These are phyloP conservation scores for Lota lota DNA, from an alignment of 2,113 vertebrate genomes.

Conservation along the genomic window DNA sequence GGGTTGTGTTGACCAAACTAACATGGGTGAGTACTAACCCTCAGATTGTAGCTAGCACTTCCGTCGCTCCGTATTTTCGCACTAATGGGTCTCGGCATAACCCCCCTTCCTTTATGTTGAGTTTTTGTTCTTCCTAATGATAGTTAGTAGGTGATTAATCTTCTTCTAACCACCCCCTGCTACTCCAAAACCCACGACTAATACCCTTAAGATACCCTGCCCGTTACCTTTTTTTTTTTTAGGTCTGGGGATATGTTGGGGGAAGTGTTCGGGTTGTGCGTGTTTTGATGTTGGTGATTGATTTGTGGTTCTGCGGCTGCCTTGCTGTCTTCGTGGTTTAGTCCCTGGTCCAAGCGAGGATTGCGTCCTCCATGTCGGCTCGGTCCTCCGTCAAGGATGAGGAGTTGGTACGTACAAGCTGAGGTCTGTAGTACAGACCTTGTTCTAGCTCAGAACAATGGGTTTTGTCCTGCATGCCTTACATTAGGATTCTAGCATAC, in stretches of 20 bases:
- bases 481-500: too few relatives aligned
- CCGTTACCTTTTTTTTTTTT: neutral
- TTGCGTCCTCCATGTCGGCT: constrained; percentile 93
- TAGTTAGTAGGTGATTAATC: neutral
- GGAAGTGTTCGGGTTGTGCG: constrained; percentile 28
- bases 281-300: constrained; percentile 4
- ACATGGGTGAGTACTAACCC: neutral
- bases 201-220: neutral
- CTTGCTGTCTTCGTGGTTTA: constrained; percentile 44
- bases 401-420: constrained; percentile 85
- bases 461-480: too few relatives aligned
- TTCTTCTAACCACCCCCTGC: neutral
- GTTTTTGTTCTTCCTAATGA: neutral
- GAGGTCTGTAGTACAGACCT: too few relatives aligned
- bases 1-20: neutral
- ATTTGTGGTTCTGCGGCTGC: neutral
- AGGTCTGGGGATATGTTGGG: constrained; percentile 4
- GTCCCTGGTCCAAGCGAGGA: constrained; percentile 95
- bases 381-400: constrained; percentile 96
- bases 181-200: neutral
- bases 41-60: neutral
- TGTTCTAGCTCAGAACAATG: too few relatives aligned
- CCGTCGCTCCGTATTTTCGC: neutral
- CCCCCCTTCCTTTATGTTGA: neutral
- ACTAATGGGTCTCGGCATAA: neutral